Percentiles rank a stretch among this genome's conserved stretches.
Evolutionary conservation across 2,888 invertebrate species (phyloP).

Genomic region (Digitonthophagus gazella): DNA sequence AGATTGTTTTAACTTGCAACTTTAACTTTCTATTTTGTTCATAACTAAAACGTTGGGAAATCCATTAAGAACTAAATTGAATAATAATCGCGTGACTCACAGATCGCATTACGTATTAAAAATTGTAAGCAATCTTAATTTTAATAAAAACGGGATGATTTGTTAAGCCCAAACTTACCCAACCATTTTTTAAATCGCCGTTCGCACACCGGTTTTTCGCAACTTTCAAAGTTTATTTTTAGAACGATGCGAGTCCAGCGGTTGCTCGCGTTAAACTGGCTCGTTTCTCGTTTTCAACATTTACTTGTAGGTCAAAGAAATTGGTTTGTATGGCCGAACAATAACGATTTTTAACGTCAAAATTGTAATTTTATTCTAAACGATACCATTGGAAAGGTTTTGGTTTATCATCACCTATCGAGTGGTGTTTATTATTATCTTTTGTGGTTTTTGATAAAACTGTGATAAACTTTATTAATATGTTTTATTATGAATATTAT

Average conservation of each 20-base stretch:
- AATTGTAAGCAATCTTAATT: background rate
- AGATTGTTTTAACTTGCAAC: background rate
- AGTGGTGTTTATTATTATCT: background rate
- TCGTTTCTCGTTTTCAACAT: background rate
- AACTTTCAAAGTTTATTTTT: background rate
- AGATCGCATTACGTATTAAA: no score
- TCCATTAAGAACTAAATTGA: no score
- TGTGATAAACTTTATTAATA: no score
- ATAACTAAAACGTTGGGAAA: no score
- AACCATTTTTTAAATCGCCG: background rate
- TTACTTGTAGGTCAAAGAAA: background rate
- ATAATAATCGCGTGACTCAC: no score
- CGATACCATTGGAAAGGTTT: no score
- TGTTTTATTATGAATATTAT: no score
- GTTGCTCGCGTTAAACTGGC: background rate
- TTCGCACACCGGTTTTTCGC: background rate
- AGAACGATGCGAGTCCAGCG: background rate
- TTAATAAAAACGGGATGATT: background rate
- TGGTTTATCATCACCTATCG: no score
- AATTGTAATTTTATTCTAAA: no score
- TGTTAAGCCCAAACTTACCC: background rate
- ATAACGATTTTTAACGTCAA: no score
- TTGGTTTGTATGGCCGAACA: background rate
- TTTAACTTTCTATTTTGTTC: background rate
- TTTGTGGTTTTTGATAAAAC: background rate